Evolutionary conservation across 2,888 invertebrate genomes (phyloP).

Genomic region (Eristalis pertinax): DNA sequence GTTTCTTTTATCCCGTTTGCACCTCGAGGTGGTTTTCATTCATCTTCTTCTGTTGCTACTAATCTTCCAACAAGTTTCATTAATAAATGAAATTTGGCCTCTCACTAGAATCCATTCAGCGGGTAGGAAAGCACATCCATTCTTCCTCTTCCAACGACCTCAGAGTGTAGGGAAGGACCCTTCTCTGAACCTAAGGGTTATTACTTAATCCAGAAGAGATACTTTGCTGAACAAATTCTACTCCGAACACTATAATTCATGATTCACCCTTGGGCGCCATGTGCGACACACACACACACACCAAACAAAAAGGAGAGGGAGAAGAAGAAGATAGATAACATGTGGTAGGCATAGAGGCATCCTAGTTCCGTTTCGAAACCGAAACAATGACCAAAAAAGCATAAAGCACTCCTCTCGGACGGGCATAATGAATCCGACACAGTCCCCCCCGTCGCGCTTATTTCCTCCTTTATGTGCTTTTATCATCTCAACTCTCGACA

Average conservation of each 20-base stretch:
- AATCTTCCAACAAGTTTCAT: constrained; percentile 51
- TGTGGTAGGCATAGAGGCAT: not conserved
- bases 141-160: constrained; percentile 12
- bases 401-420: constrained; percentile 58
- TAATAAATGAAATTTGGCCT: constrained; percentile 46
- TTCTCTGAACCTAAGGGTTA: constrained; percentile 63
- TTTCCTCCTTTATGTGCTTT: constrained; percentile 40
- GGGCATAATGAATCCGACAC: constrained; percentile 61
- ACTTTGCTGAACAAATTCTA: constrained; percentile 65
- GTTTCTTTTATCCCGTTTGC: not conserved
- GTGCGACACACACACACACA: not conserved
- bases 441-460: constrained; percentile 14
- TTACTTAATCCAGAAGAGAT: constrained; percentile 70
- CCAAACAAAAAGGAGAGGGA: not conserved
- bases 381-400: constrained; percentile 60
- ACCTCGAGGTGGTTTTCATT: not conserved
- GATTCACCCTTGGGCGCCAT: constrained; percentile 51
- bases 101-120: not conserved
- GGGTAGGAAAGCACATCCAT: not conserved
- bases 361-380: not conserved
- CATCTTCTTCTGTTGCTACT: no score
- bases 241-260: constrained; percentile 65
- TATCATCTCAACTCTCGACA: constrained; percentile 36
- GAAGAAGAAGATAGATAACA: not conserved
- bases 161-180: constrained; percentile 30